phyloP scores from a whole-genome alignment of 2,113 vertebrate species.

The Sterna hirundo region DNA sequence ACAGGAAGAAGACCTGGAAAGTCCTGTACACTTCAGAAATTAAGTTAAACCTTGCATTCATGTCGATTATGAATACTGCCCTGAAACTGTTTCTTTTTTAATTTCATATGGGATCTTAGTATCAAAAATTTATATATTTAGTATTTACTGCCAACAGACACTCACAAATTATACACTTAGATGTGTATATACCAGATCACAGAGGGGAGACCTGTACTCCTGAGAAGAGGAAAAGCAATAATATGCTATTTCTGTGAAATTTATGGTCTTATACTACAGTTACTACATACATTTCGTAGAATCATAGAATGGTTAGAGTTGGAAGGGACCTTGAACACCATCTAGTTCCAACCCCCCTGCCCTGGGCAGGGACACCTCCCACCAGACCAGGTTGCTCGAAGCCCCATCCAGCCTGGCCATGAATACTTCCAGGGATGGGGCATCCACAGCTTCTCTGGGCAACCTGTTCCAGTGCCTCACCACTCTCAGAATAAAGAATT shows the following conservation, averaged over 20 bases:
- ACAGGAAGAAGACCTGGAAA: background rate
- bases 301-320: background rate
- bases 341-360: background rate
- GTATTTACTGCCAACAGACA: background rate
- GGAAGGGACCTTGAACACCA: background rate
- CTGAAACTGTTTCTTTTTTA: background rate
- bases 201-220: background rate
- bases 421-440: background rate
- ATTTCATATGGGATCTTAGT: background rate
- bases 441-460: background rate
- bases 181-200: background rate
- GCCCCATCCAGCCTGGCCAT: background rate
- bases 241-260: background rate
- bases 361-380: background rate
- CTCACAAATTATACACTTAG: background rate
- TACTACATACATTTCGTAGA: background rate
- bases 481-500: background rate
- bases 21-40: background rate
- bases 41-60: background rate
- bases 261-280: background rate
- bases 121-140: background rate
- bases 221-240: background rate
- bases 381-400: background rate
- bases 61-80: background rate
- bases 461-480: background rate